phyloP scores from a whole-genome alignment of 30 jellyfish, hydroid and myxozoan species.

The Sanderia malayensis region DNA sequence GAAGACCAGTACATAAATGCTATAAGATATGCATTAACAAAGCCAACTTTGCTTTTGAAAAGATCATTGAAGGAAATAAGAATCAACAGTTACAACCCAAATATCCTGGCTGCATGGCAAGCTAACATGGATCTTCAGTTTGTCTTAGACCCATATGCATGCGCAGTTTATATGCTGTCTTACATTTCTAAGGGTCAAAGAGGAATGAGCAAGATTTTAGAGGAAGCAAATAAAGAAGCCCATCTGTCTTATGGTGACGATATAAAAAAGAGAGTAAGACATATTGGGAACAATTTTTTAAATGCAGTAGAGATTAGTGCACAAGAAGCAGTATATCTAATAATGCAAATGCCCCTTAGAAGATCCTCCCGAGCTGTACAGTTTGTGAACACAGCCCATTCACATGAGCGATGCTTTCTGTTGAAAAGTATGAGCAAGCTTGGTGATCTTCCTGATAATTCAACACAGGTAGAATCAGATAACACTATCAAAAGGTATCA shows the following conservation, averaged over 20 bases:
- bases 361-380: slow-evolving; percentile 31
- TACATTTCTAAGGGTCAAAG: slow-evolving; percentile 8
- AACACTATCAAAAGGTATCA: slow-evolving; percentile 18
- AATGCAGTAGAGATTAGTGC: slow-evolving; percentile 46
- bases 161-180: slow-evolving; percentile 16
- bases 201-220: slow-evolving; percentile 4
- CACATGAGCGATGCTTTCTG: slow-evolving; percentile 6
- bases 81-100: slow-evolving; percentile 7
- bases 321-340: slow-evolving; percentile 29
- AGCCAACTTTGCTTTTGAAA: background rate
- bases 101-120: slow-evolving; percentile 27
- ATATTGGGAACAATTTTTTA: slow-evolving; percentile 33
- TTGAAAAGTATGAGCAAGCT: background rate
- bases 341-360: slow-evolving; percentile 29
- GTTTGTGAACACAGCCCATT: slow-evolving; percentile 26
- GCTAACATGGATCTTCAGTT: slow-evolving; percentile 29
- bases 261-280: slow-evolving; percentile 3
- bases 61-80: background rate
- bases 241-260: background rate
- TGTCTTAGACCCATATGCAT: slow-evolving; percentile 38
- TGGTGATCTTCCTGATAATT: slow-evolving; percentile 25
- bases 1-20: background rate
- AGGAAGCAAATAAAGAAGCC: background rate
- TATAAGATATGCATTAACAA: background rate
- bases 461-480: slow-evolving; percentile 20